Evolutionary conservation across 2,888 invertebrate genomes (phyloP).

Genomic region (Cephonodes hylas): DNA sequence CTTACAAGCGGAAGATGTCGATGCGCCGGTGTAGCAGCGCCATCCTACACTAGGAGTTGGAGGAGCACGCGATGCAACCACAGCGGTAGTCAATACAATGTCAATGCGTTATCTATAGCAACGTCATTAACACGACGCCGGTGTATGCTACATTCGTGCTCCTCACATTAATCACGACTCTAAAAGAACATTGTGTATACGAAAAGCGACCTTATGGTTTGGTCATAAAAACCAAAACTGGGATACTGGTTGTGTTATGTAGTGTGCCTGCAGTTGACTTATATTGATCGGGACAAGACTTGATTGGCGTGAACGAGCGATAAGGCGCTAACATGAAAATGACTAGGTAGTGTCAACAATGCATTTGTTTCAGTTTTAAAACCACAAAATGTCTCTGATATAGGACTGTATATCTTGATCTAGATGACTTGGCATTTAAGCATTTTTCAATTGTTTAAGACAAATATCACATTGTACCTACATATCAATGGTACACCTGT

Average conservation of each 20-base stretch:
- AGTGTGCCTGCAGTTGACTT: neutral
- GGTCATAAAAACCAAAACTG: neutral
- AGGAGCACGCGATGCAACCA: neutral
- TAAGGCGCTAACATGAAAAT: neutral
- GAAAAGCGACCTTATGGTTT: neutral
- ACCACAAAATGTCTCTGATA: neutral
- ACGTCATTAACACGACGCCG: neutral
- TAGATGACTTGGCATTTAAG: neutral
- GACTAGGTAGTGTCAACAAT: neutral
- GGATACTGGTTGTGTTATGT: neutral
- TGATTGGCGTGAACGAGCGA: neutral
- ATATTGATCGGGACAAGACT: neutral
- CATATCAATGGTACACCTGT: no score
- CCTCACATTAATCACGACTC: neutral
- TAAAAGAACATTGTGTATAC: neutral
- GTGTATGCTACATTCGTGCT: neutral
- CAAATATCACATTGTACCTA: no score
- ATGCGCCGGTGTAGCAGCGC: slow-evolving; percentile 43
- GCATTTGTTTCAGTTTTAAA: neutral
- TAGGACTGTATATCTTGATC: neutral
- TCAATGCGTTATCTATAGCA: neutral
- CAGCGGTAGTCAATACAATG: neutral
- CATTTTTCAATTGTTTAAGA: neutral
- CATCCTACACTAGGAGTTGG: slow-evolving; percentile 33
- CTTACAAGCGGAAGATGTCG: slow-evolving; percentile 50